Evolutionary conservation across 1,140 invertebrate species (phyloP).

Genomic region (Calosoma granatense): DNA sequence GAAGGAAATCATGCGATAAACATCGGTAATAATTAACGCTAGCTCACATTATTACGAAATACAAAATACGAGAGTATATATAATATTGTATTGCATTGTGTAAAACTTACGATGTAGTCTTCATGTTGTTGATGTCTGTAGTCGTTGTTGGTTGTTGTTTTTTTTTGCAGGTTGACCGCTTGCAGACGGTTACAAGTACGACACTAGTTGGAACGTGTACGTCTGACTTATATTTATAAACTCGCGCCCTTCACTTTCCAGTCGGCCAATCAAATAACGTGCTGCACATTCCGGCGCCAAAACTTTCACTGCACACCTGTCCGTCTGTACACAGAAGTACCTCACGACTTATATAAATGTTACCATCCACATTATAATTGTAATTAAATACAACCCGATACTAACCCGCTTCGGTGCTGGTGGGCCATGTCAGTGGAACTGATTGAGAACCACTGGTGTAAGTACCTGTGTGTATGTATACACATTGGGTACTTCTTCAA

Average conservation of each 20-base stretch:
- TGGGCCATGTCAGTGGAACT: no score
- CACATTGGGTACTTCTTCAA: no score
- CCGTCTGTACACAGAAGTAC: background rate
- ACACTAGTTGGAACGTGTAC: background rate
- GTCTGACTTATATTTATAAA: slow-evolving; percentile 6
- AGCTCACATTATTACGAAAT: no score
- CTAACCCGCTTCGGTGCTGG: background rate
- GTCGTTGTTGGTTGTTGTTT: no score
- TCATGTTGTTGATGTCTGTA: background rate
- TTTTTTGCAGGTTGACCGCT: background rate
- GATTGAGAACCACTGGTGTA: background rate
- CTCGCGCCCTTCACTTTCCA: slow-evolving; percentile 2
- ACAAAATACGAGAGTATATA: no score
- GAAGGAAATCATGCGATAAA: no score
- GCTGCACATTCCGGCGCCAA: background rate
- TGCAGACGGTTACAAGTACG: background rate
- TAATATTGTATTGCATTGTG: no score
- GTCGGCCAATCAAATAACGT: background rate
- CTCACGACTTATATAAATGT: slow-evolving; percentile 9
- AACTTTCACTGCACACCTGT: background rate
- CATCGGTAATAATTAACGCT: no score
- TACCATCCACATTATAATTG: no score
- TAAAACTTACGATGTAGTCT: background rate
- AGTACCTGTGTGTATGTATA: background rate
- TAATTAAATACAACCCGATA: no score